phyloP scores from a whole-genome alignment of 2,797 vertebrate species.

The Syngnathus acus region DNA sequence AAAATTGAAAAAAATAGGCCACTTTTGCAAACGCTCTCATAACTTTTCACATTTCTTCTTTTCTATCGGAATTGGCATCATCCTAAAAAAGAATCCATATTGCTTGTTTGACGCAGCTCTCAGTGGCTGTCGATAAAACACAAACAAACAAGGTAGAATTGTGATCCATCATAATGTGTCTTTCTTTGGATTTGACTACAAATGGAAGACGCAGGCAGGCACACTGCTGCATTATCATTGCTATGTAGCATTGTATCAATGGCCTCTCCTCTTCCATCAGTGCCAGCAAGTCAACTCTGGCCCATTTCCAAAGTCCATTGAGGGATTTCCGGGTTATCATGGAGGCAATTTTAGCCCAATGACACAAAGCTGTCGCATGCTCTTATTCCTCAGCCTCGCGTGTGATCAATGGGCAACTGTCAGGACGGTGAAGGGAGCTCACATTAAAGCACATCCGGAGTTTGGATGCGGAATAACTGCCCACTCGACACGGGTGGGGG shows the following conservation, averaged over 20 bases:
- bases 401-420: constrained; percentile 75
- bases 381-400: constrained; percentile 77
- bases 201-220: not conserved
- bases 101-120: not conserved
- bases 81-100: too few relatives aligned
- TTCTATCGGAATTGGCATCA: too few relatives aligned
- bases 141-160: too few relatives aligned
- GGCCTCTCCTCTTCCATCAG: constrained; percentile 17
- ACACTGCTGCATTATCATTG: not conserved
- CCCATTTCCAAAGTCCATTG: constrained; percentile 47
- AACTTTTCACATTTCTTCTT: too few relatives aligned
- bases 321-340: constrained; percentile 69
- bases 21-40: too few relatives aligned
- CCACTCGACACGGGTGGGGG: constrained; percentile 45
- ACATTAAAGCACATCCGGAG: constrained; percentile 72
- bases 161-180: not conserved
- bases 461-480: constrained; percentile 63
- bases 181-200: not conserved
- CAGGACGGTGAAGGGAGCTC: constrained; percentile 65
- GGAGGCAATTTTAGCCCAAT: constrained; percentile 58
- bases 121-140: too few relatives aligned
- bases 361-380: constrained; percentile 62
- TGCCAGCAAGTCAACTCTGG: constrained; percentile 36
- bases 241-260: not conserved
- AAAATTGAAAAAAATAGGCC: too few relatives aligned